Evolutionary conservation across 2,888 invertebrate genomes (phyloP).

Genomic region (Hedya salicella): DNA sequence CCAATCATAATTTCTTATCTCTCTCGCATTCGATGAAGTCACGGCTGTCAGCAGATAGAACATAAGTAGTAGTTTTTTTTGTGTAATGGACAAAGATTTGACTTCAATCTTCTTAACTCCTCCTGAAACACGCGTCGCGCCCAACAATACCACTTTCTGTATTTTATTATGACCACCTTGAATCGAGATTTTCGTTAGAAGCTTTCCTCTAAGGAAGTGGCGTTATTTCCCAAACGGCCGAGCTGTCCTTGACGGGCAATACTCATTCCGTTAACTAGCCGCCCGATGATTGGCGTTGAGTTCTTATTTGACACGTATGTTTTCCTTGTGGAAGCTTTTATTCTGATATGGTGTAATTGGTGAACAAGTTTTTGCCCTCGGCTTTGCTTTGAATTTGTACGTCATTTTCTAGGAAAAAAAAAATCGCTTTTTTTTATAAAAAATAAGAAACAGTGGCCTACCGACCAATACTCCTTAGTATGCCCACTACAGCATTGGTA

Average conservation of each 20-base stretch:
- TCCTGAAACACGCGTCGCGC: too few species aligned
- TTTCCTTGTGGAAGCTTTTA: conserved; percentile 23
- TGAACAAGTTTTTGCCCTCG: not conserved
- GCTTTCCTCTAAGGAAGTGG: conserved; percentile 28
- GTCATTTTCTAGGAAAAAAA: not conserved
- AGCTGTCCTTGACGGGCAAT: conserved; percentile 35
- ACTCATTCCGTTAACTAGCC: conserved; percentile 35
- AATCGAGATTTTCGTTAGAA: conserved; percentile 18
- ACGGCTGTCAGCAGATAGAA: too few species aligned
- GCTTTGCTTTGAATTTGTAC: not conserved
- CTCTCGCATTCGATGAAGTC: too few species aligned
- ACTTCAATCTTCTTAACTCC: too few species aligned
- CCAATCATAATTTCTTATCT: too few species aligned
- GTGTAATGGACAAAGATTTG: too few species aligned
- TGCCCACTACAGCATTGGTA: too few species aligned
- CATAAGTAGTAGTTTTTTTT: too few species aligned
- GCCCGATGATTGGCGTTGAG: conserved; percentile 32
- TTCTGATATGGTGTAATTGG: conserved; percentile 13
- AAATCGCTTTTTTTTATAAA: too few species aligned
- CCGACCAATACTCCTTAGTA: too few species aligned
- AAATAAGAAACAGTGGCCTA: too few species aligned
- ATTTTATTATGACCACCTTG: conserved; percentile 27
- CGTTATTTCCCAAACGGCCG: conserved; percentile 28
- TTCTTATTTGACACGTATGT: conserved; percentile 31
- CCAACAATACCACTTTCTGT: not conserved